These are phyloP conservation scores for Cotesia chilonis DNA, from an alignment of 1,140 invertebrate genomes.

Conservation along the genomic window DNA sequence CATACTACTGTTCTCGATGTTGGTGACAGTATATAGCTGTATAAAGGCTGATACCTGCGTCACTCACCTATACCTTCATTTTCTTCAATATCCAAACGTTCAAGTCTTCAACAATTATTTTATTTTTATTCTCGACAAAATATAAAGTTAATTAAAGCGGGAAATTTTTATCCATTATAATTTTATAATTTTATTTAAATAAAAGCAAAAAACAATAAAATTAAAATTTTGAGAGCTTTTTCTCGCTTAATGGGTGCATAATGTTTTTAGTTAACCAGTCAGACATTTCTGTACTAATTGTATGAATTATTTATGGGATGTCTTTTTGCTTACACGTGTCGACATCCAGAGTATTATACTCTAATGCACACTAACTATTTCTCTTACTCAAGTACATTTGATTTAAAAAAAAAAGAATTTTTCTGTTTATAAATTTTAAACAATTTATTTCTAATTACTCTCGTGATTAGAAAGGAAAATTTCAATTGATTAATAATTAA, in stretches of 20 bases:
- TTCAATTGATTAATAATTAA: too few relatives aligned
- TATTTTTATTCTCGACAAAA: not conserved
- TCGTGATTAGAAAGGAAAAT: too few relatives aligned
- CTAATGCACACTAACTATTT: constrained; percentile 5
- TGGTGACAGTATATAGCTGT: constrained; percentile 39
- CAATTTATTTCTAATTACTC: too few relatives aligned
- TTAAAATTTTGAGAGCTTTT: too few relatives aligned
- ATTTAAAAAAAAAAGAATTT: too few relatives aligned
- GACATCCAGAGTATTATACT: constrained; percentile 22
- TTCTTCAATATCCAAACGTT: constrained; percentile 22
- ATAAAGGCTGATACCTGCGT: constrained; percentile 26
- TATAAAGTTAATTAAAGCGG: not conserved
- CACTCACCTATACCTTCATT: constrained; percentile 42
- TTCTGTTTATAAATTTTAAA: too few relatives aligned
- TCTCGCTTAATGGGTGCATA: constrained; percentile 1
- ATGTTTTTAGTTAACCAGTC: constrained; percentile 7
- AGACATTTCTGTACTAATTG: constrained; percentile 48
- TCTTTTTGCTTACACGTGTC: constrained; percentile 42
- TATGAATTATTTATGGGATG: constrained; percentile 49
- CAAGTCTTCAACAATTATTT: not conserved
- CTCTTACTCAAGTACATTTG: not conserved
- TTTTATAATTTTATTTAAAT: not conserved
- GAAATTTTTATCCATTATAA: not conserved
- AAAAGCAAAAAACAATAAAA: not conserved
- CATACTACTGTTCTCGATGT: constrained; percentile 48